phyloP scores from a whole-genome alignment of 2,888 invertebrate genomes.

The Bugula neritina region DNA sequence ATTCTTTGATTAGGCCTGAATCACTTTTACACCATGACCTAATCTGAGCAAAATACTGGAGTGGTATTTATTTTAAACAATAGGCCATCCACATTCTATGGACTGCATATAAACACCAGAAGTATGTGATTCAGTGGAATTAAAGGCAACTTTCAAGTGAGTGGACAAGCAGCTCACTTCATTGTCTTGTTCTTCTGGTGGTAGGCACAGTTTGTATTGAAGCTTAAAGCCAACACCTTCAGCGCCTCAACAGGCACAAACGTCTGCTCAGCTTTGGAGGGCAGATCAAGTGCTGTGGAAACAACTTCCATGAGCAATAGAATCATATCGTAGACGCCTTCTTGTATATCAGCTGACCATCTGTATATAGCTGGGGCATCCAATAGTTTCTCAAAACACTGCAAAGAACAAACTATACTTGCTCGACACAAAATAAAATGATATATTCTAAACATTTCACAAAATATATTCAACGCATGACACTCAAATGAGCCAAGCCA shows the following conservation, averaged over 20 bases:
- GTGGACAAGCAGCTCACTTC: slow-evolving; percentile 28
- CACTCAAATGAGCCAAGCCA: too few species aligned
- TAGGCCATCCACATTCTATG: too few species aligned
- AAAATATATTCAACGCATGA: too few species aligned
- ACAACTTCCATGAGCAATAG: slow-evolving; percentile 54
- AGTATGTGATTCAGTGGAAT: too few species aligned
- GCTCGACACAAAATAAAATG: too few species aligned
- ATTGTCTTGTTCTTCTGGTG: slow-evolving; percentile 53
- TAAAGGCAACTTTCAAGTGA: too few species aligned
- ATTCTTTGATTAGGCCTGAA: too few species aligned
- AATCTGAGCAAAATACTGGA: too few species aligned
- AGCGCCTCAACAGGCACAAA: slow-evolving; percentile 48
- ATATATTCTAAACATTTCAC: too few species aligned
- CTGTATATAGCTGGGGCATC: slow-evolving; percentile 54
- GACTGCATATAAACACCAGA: too few species aligned
- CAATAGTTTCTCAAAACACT: slow-evolving; percentile 42
- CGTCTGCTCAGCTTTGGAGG: slow-evolving; percentile 30
- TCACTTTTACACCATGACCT: too few species aligned
- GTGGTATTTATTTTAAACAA: too few species aligned
- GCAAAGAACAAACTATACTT: neutral
- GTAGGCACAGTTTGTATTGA: slow-evolving; percentile 55
- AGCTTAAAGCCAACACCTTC: slow-evolving; percentile 51
- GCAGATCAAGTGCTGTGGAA: slow-evolving; percentile 35
- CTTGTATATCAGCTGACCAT: slow-evolving; percentile 56
- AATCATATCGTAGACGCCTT: slow-evolving; percentile 56